Evolutionary conservation across 2,113 vertebrate genomes (phyloP), one percentile per base, ranked within the genome.

Genomic region (Melanotaenia duboulayi): DNA sequence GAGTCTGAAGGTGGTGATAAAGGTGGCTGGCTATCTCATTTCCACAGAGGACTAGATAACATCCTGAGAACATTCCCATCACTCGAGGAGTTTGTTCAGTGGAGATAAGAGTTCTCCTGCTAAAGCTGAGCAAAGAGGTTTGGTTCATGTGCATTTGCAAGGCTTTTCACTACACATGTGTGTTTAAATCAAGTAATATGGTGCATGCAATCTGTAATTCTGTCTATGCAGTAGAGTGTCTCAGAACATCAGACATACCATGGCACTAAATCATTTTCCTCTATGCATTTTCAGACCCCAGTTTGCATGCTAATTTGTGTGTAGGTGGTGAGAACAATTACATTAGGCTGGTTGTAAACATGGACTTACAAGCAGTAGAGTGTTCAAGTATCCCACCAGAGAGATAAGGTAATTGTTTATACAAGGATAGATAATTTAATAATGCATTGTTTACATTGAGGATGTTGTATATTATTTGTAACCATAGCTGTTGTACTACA

Each of bases 41-140:
- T 85, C 83, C 80, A 91, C 84, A 89, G 84, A 84, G 81, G 80
- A 89, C 84, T 71, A 81, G 90, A 91, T 92, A 90, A 90, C 78
- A 90, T 91, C 89, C 87, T 74, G 86, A 91, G 83, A 89, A 89
- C 87, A 86, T 89, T 91, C 78, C 87, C 89, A 90, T 89, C 84
- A 89, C 81, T 84, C 12, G 35, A 86, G 75, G 79, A 86, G 89
- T 87, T 92, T 87, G 85, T 82, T 80, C 81, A 58, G 75, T n/a
- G 7, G 40, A 79, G 90, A 92, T 92, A 92, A 92, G 86, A 72
- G 65, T 69, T 63, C 32, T 46, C 62, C 22, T 68, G 71, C 75
- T 67, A 59, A 66, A 82, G 62, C 78, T 69, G 52, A 56, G 66
- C 63, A 51, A 49, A 9, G 23, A 57, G 69, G 65, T 63, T 71